phyloP scores from a whole-genome alignment of 2,797 vertebrate genomes.

The Sebastes matsubarae region DNA sequence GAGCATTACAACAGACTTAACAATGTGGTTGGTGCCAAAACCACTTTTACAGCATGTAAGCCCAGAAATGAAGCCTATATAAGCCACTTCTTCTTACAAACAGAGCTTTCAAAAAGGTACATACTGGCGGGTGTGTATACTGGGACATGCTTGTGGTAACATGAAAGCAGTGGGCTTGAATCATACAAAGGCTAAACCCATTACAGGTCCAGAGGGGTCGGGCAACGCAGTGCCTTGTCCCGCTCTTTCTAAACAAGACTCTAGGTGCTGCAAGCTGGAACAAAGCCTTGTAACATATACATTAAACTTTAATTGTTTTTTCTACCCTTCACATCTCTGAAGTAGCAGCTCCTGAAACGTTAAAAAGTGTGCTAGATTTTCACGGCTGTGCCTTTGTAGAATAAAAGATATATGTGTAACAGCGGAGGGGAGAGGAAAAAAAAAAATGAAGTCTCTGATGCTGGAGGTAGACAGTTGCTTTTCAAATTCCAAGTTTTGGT shows the following conservation, averaged over 20 bases:
- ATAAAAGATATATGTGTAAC: constrained; percentile 76
- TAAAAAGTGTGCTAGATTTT: constrained; percentile 90
- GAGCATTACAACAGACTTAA: constrained; percentile 68
- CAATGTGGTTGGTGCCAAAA: constrained; percentile 51
- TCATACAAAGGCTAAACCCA: constrained; percentile 84
- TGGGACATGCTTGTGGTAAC: constrained; percentile 81
- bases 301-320: constrained; percentile 94
- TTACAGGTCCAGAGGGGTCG: constrained; percentile 86
- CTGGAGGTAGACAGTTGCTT: constrained; percentile 98
- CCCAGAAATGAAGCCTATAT: constrained; percentile 37
- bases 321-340: constrained; percentile 65
- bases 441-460: constrained; percentile 89
- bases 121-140: constrained; percentile 42
- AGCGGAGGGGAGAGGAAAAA: not conserved
- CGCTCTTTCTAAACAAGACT: constrained; percentile 87
- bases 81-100: constrained; percentile 37
- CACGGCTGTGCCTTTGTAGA: constrained; percentile 89
- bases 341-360: constrained; percentile 70
- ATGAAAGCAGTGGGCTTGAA: constrained; percentile 84
- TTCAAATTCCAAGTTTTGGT: constrained; percentile 99
- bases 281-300: constrained; percentile 90
- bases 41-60: constrained; percentile 45
- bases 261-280: constrained; percentile 86
- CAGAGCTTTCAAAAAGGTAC: constrained; percentile 44
- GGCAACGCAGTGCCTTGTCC: constrained; percentile 79